phyloP scores from a whole-genome alignment of 2,113 vertebrate genomes.

The Nothobranchius furzeri region DNA sequence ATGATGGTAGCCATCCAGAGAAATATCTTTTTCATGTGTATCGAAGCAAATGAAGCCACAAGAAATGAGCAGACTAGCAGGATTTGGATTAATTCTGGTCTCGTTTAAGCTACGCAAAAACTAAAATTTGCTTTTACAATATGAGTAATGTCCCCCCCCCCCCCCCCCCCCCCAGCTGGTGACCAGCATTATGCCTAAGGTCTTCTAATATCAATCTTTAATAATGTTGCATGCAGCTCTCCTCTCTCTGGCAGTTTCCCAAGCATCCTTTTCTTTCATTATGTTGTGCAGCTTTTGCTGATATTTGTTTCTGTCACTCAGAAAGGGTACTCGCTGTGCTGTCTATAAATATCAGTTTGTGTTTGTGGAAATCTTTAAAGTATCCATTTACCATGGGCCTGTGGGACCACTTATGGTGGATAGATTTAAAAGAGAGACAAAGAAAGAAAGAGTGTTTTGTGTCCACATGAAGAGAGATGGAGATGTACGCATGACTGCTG shows the following conservation, averaged over 20 bases:
- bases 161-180: background rate
- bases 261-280: conserved; percentile 17
- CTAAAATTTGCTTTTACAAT: background rate
- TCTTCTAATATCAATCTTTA: background rate
- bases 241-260: conserved; percentile 2
- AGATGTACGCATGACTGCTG: conserved; percentile 39
- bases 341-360: conserved; percentile 41
- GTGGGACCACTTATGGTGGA: conserved; percentile 54
- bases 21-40: conserved; percentile 21
- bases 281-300: conserved; percentile 19
- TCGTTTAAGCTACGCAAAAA: background rate
- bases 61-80: background rate
- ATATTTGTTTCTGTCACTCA: conserved; percentile 7
- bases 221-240: conserved; percentile 2
- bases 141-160: background rate
- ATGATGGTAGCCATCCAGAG: conserved; percentile 6
- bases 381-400: conserved; percentile 49
- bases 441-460: conserved; percentile 7
- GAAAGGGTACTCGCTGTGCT: conserved; percentile 3
- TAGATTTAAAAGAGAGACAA: conserved; percentile 18
- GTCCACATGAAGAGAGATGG: conserved; percentile 5
- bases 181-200: background rate
- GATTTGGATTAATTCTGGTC: conserved; percentile 1
- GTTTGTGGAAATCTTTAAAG: conserved; percentile 37
- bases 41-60: background rate